A percentile compares a stretch with the other conserved stretches of the same genome.
Conservation (phyloP, 2,797 vertebrate genomes). For the Acomys russatus region DNA sequence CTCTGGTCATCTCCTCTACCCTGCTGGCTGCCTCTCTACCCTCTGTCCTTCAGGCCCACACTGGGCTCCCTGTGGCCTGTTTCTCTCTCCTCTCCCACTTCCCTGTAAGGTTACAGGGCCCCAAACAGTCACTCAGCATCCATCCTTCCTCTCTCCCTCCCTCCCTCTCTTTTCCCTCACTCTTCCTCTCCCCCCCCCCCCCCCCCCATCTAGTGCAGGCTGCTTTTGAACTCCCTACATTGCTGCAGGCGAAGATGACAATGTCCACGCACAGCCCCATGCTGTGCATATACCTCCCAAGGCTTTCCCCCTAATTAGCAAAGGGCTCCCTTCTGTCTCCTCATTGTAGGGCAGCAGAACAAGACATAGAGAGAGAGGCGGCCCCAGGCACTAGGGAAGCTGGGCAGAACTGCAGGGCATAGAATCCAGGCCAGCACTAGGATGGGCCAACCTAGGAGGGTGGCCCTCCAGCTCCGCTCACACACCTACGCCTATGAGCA, state of each 20-base stretch:
- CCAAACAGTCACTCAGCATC: no score
- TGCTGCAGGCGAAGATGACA: background rate
- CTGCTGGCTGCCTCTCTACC: background rate
- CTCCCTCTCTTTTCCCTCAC: background rate
- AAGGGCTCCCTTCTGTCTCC: fast-evolving
- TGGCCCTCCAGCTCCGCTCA: background rate
- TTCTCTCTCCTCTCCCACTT: background rate
- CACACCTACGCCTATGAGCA: slow-evolving; percentile 71
- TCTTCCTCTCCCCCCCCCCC: background rate
- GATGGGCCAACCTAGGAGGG: background rate
- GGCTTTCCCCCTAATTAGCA: background rate
- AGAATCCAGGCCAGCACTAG: background rate
- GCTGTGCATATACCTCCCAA: no score
- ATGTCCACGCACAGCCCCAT: background rate
- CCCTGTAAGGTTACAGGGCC: background rate
- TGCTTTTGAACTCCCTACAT: background rate
- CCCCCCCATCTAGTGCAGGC: background rate
- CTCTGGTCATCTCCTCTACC: no score
- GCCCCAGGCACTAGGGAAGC: background rate
- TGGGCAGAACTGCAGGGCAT: background rate
- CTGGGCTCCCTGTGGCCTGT: background rate
- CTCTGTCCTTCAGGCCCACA: background rate
- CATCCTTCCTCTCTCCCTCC: no score
- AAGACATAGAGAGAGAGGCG: background rate
- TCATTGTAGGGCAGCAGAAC: background rate